phyloP scores from a whole-genome alignment of 2,888 invertebrate genomes.

The Pachydiplax longipennis region DNA sequence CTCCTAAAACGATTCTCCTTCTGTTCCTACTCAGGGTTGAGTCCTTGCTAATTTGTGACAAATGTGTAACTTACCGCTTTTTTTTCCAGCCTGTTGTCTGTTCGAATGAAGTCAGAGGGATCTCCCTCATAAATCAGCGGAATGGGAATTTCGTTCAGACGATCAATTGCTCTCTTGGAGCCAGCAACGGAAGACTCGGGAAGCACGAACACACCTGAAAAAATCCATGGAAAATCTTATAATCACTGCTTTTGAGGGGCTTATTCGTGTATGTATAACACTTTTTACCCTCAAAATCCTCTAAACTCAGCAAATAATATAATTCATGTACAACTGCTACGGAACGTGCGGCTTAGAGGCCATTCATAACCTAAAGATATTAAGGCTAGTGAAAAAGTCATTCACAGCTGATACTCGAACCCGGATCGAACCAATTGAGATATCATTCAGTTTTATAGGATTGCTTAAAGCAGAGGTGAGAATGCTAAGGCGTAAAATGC shows the following conservation, averaged over 20 bases:
- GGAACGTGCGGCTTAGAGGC: too few relatives aligned
- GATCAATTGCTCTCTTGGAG: neutral
- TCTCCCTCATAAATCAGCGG: constrained; percentile 2
- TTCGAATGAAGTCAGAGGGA: neutral
- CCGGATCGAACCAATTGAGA: too few relatives aligned
- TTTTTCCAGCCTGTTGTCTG: neutral
- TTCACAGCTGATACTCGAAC: too few relatives aligned
- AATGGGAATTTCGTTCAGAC: neutral
- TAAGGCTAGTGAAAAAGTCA: too few relatives aligned
- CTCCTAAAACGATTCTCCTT: neutral
- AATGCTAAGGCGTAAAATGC: too few relatives aligned
- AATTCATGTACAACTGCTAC: too few relatives aligned
- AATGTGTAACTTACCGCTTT: neutral
- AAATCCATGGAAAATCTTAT: neutral
- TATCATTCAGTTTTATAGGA: too few relatives aligned
- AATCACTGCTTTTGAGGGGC: neutral
- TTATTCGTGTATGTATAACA: too few relatives aligned
- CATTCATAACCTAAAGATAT: too few relatives aligned
- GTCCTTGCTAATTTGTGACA: neutral
- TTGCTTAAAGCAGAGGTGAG: too few relatives aligned
- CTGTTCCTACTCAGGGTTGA: neutral
- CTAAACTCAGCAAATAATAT: too few relatives aligned
- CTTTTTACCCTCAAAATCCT: too few relatives aligned
- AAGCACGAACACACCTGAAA: constrained; percentile 26
- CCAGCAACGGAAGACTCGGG: constrained; percentile 5